Conservation (phyloP, 2,797 vertebrate species). For the Xenopus petersii region DNA sequence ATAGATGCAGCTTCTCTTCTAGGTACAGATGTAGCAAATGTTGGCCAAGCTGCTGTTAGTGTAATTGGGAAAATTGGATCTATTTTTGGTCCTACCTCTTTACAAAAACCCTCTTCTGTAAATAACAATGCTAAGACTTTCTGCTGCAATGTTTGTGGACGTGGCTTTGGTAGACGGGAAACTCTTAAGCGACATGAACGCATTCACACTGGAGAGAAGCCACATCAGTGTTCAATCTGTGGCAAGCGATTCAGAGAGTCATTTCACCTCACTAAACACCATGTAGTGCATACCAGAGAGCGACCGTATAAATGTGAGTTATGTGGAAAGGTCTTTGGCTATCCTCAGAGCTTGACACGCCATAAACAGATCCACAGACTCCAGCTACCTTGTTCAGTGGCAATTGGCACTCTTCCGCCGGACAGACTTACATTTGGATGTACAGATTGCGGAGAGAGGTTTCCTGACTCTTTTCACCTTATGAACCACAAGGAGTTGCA, state of each 20-base stretch:
- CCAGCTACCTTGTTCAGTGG: conserved; percentile 50
- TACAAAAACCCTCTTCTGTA: conserved; percentile 15
- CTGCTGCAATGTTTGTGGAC: conserved; percentile 73
- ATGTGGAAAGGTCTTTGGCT: conserved; percentile 92
- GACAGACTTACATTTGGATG: conserved; percentile 62
- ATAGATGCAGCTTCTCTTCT: conserved; percentile 23
- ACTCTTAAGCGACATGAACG: conserved; percentile 87
- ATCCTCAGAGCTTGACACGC: conserved; percentile 90
- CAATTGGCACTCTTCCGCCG: conserved; percentile 65
- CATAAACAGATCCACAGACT: conserved; percentile 89
- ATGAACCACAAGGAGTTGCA: conserved; percentile 92
- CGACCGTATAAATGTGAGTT: conserved; percentile 92
- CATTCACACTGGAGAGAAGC: conserved; percentile 91
- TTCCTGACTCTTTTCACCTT: conserved; percentile 70
- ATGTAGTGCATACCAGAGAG: conserved; percentile 90
- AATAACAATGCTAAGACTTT: conserved; percentile 53
- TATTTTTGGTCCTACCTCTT: conserved; percentile 5
- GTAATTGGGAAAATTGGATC: conserved; percentile 29
- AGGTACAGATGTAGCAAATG: conserved; percentile 21
- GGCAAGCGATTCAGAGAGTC: conserved; percentile 92
- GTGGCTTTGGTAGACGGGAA: conserved; percentile 87
- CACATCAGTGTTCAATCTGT: conserved; percentile 88
- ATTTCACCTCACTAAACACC: conserved; percentile 93
- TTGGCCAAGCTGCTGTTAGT: conserved; percentile 11
- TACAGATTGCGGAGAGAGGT: conserved; percentile 64